Evolutionary conservation across 2,888 invertebrate species (phyloP), one percentile per base, ranked within the genome.

Genomic region (Drosophila phalerata): DNA sequence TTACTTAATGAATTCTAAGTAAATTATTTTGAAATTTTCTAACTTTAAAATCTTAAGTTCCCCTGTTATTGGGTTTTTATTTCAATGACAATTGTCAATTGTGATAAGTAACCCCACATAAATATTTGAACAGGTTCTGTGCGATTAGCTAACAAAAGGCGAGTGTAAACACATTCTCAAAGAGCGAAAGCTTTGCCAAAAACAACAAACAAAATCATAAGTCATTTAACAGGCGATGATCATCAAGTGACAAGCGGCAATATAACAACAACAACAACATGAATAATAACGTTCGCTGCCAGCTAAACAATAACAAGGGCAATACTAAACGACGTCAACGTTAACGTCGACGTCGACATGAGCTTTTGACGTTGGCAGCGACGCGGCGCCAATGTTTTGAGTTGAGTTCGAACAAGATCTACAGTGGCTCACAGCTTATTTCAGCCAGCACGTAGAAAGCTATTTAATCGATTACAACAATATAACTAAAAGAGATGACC

Each of bases 141-240:
- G 38, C 55, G 75, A 69, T 75, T 60, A 75, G 63, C 76, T 52
- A 45, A 63, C 75, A 55, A 55, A 68, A 60, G 22, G 11, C 37
- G 40, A 57, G 40, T 10, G 70, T 61, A 62, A 57, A 57, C 52
- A 57, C 52, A 48, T n/a, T 45, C 25, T 38, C 10, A 15, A 30
- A 32, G 34, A 47, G 32, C 32, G 19, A 48, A 28, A 32, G 38
- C 43, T 32, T 32, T 19, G 42, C 42, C 40, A 66, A 60, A 17
- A 76, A 69, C 22, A 48, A 58, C 49, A 58, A 47, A 22, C 78
- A 74, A 38, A 73, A 32, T 49, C 17, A 51, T 38, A 58, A 58
- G 30, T 40, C 71, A 56, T 34, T 70, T 66, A 77, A 81, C 63
- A 63, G 38, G 51, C 77, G 62, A 48, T 66, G 77, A 77, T 77